Evolutionary conservation across 2,888 invertebrate genomes (phyloP).

Genomic region (Xestia xanthographa): DNA sequence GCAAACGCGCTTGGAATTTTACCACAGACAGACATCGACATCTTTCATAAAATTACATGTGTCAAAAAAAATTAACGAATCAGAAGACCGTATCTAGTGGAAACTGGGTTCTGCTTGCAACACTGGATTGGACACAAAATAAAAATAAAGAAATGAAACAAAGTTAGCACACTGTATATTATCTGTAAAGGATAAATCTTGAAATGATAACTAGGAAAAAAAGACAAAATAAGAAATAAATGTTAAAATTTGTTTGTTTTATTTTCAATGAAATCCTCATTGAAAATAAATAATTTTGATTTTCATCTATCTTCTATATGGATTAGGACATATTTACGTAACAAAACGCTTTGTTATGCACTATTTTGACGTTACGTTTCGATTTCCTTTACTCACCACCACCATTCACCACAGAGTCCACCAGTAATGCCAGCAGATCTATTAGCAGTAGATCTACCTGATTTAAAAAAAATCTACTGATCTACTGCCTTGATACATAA

Average conservation of each 20-base stretch:
- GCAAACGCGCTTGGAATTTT: constrained; percentile 61
- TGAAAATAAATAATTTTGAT: background rate
- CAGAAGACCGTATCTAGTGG: constrained; percentile 4
- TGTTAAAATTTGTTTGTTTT: too few relatives aligned
- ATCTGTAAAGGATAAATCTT: too few relatives aligned
- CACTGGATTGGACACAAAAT: background rate
- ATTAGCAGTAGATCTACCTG: too few relatives aligned
- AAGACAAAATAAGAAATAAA: background rate
- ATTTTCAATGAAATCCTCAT: background rate
- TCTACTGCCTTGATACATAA: too few relatives aligned
- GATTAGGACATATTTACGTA: background rate
- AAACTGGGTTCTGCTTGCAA: background rate
- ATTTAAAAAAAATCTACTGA: too few relatives aligned
- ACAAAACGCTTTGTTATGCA: constrained; percentile 32
- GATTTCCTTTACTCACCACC: background rate
- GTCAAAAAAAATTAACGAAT: constrained; percentile 43
- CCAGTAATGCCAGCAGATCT: too few relatives aligned
- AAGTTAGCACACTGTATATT: constrained; percentile 14
- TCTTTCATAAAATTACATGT: constrained; percentile 20
- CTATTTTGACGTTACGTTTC: constrained; percentile 29
- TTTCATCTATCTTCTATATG: background rate
- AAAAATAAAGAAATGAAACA: background rate
- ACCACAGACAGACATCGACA: constrained; percentile 53
- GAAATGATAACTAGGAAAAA: background rate
- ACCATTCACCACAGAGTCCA: too few relatives aligned